Conservation (phyloP, 2,113 vertebrate genomes). For the Phyllostomus hastatus region DNA sequence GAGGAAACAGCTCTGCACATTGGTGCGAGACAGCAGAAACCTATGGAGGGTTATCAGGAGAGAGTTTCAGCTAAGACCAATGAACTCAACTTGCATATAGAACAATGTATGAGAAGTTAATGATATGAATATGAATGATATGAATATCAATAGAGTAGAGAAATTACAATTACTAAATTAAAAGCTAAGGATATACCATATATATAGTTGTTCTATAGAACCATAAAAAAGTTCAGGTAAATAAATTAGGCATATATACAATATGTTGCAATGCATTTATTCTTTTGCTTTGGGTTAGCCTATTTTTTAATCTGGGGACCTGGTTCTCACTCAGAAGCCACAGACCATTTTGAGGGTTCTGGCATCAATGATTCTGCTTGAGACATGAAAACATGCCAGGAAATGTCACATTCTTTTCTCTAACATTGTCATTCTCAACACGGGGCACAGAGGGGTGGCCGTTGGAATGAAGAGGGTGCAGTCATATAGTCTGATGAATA, state of each 20-base stretch:
- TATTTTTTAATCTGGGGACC: not conserved
- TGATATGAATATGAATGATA: not conserved
- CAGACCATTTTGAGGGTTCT: not conserved
- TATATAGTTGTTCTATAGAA: not conserved
- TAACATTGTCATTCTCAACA: not conserved
- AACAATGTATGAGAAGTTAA: not conserved
- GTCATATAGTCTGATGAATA: not conserved
- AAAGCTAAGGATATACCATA: not conserved
- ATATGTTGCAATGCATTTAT: not conserved
- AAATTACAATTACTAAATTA: not conserved
- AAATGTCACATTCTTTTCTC: not conserved
- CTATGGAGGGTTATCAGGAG: not conserved
- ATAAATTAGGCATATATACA: not conserved
- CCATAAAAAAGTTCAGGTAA: not conserved
- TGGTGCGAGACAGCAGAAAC: not conserved
- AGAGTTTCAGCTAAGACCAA: not conserved
- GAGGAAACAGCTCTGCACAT: not conserved
- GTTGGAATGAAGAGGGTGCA: not conserved
- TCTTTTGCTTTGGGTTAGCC: not conserved
- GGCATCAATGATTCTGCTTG: not conserved
- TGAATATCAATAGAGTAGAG: not conserved
- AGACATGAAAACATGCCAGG: not conserved
- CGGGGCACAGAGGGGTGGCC: not conserved
- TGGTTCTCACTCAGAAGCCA: not conserved
- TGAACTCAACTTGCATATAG: not conserved